A percentile compares a stretch with the other conserved stretches of the same genome.
phyloP scores from a whole-genome alignment of 2,888 invertebrate genomes.

The Danaus chrysippus region DNA sequence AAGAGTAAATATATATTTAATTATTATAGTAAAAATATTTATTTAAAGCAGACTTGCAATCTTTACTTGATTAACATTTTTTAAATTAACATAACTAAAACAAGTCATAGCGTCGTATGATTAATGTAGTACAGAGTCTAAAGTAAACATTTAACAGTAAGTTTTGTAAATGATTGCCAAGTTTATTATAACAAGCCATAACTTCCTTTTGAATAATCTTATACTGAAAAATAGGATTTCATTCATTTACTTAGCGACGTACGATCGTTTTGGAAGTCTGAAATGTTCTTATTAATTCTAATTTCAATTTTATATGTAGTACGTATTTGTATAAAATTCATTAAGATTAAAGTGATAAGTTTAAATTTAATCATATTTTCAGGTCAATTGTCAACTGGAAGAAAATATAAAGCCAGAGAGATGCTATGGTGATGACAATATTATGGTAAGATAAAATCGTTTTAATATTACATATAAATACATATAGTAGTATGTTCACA shows the following conservation, averaged over 20 bases:
- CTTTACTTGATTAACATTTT: no score
- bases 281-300: constrained; percentile 9
- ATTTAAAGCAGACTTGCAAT: no score
- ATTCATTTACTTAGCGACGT: neutral
- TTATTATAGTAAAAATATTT: no score
- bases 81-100: no score
- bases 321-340: neutral
- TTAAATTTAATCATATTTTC: constrained; percentile 6
- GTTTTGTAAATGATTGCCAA: neutral
- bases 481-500: neutral
- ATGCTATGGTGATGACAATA: constrained; percentile 40
- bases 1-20: no score
- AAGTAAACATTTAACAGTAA: neutral
- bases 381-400: constrained; percentile 12
- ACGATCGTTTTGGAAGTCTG: neutral
- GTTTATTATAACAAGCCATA: neutral
- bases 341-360: neutral
- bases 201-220: neutral
- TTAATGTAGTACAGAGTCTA: neutral
- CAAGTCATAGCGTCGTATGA: neutral
- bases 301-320: neutral
- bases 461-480: neutral
- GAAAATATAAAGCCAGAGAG: constrained; percentile 37
- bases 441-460: constrained; percentile 36
- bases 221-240: neutral